Conservation (phyloP, 2,113 vertebrate genomes). For the Thermophis baileyi region DNA sequence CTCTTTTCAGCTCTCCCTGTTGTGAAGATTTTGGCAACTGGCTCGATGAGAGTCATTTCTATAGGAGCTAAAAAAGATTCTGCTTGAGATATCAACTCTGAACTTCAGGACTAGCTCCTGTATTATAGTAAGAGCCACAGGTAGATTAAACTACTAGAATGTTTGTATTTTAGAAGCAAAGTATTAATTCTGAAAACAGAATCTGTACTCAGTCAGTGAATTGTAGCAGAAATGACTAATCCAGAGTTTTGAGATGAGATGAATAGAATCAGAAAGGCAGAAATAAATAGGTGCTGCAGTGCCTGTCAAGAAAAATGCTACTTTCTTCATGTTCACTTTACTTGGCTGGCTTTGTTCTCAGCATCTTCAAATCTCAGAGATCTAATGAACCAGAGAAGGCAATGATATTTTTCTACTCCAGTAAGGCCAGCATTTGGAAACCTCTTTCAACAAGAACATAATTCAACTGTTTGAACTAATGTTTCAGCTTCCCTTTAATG, state of each 20-base stretch:
- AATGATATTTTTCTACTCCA: slow-evolving; percentile 34
- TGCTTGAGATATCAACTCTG: neutral
- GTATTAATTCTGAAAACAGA: neutral
- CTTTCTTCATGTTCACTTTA: neutral
- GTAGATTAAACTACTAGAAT: neutral
- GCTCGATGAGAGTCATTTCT: neutral
- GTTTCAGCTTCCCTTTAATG: slow-evolving; percentile 40
- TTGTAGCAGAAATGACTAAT: neutral
- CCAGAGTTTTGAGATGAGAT: neutral
- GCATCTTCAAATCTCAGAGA: slow-evolving; percentile 18
- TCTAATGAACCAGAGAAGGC: slow-evolving; percentile 29
- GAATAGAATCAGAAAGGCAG: neutral
- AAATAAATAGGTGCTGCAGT: neutral
- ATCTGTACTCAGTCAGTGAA: neutral
- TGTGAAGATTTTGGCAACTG: neutral
- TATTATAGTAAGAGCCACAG: neutral
- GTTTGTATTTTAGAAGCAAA: neutral
- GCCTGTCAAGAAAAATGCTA: neutral
- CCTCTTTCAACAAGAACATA: slow-evolving; percentile 45
- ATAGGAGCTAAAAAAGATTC: neutral
- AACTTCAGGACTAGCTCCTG: neutral
- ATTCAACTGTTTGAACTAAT: slow-evolving; percentile 42
- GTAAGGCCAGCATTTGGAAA: slow-evolving; percentile 37
- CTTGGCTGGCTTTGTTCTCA: slow-evolving; percentile 21
- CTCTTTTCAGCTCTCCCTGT: neutral